These are phyloP conservation scores for Blastomussa wellsi DNA, from an alignment of 92 coral and sea anemone species.

Conservation along the genomic window DNA sequence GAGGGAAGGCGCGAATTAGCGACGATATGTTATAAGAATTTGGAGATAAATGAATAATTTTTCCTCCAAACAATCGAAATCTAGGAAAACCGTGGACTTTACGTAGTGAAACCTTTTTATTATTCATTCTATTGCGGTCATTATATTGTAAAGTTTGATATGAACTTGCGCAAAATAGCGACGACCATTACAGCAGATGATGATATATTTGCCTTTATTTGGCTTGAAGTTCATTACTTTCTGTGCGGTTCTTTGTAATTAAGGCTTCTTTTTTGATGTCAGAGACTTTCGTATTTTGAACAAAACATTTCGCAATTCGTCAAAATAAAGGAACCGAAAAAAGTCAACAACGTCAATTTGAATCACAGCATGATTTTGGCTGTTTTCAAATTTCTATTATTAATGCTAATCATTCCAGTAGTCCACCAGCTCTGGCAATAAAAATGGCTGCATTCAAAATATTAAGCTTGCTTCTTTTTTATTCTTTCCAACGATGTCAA, in stretches of 20 bases:
- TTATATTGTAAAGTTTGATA: background rate
- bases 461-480: background rate
- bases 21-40: too few relatives aligned
- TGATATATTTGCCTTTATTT: background rate
- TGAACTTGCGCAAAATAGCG: background rate
- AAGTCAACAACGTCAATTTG: slow-evolving; percentile 1
- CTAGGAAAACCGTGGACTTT: background rate
- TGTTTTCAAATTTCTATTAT: slow-evolving; percentile 4
- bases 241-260: background rate
- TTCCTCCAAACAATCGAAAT: too few relatives aligned
- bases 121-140: background rate
- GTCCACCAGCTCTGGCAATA: background rate
- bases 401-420: slow-evolving; percentile 4
- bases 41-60: too few relatives aligned
- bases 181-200: background rate
- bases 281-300: background rate
- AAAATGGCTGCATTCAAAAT: background rate
- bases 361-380: background rate
- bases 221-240: background rate
- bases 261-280: background rate
- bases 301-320: slow-evolving; percentile 10
- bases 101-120: background rate
- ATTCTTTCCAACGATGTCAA: background rate
- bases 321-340: slow-evolving; percentile 14
- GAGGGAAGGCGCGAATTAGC: too few relatives aligned